These are phyloP conservation scores for Cherax destructor DNA, from an alignment of 1,140 invertebrate species.

Conservation along the genomic window DNA sequence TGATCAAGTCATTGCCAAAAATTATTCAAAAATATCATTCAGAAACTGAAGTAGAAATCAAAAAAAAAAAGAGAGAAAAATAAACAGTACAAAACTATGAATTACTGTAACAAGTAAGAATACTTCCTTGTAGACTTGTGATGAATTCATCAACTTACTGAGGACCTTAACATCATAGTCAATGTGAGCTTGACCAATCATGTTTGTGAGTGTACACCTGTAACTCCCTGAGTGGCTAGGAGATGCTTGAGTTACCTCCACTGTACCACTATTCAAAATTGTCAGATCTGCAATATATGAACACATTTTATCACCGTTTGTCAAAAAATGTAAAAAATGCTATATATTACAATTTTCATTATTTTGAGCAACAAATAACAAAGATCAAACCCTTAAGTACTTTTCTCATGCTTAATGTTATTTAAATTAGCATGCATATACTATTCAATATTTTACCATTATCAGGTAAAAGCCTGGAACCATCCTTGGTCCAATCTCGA, in stretches of 20 bases:
- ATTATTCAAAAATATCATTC: too few relatives aligned
- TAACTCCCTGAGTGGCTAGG: slow-evolving; percentile 48
- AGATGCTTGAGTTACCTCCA: slow-evolving; percentile 44
- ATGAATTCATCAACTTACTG: slow-evolving; percentile 3
- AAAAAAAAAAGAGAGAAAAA: too few relatives aligned
- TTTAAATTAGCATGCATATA: background rate
- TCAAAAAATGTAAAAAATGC: background rate
- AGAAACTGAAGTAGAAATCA: too few relatives aligned
- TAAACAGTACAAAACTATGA: too few relatives aligned
- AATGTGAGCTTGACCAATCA: slow-evolving; percentile 38
- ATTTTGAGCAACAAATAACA: too few relatives aligned
- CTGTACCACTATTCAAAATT: background rate
- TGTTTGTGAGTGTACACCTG: slow-evolving; percentile 50
- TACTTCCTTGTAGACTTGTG: too few relatives aligned
- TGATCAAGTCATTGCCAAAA: too few relatives aligned
- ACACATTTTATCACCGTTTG: background rate
- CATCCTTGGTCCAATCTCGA: slow-evolving; percentile 62
- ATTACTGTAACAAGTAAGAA: too few relatives aligned
- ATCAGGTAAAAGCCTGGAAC: slow-evolving; percentile 13
- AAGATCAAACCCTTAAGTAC: too few relatives aligned
- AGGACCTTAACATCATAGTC: slow-evolving; percentile 51
- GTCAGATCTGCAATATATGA: slow-evolving; percentile 26
- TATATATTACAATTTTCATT: too few relatives aligned
- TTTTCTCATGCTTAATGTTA: background rate
- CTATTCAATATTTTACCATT: background rate